Percentiles rank a stretch among this genome's conserved stretches.
These are phyloP conservation scores for Limonius californicus DNA, from an alignment of 1,140 invertebrate genomes.

Conservation along the genomic window DNA sequence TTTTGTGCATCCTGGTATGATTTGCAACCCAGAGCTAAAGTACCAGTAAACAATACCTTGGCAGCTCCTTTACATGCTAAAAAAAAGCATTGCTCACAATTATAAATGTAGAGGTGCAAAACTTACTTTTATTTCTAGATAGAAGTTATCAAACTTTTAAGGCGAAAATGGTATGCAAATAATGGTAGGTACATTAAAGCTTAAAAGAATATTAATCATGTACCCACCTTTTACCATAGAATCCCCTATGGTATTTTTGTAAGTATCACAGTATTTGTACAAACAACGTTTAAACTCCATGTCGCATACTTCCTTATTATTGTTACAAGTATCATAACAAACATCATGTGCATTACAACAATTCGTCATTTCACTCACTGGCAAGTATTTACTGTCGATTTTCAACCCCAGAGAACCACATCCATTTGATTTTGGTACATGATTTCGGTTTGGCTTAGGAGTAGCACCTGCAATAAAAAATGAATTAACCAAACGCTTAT, in stretches of 20 bases:
- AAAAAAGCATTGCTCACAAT: constrained; percentile 38
- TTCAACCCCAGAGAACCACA: constrained; percentile 75
- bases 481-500: not conserved
- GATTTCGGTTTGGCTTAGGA: constrained; percentile 67
- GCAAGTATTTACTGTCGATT: constrained; percentile 71
- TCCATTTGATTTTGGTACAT: constrained; percentile 70
- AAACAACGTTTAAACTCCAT: constrained; percentile 81
- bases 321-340: constrained; percentile 87
- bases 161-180: too few relatives aligned
- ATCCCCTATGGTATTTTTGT: constrained; percentile 56
- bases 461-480: constrained; percentile 51
- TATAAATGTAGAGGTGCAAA: too few relatives aligned
- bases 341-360: constrained; percentile 85
- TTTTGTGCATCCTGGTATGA: constrained; percentile 76
- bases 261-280: constrained; percentile 75
- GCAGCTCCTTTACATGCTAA: constrained; percentile 77
- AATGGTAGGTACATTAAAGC: too few relatives aligned
- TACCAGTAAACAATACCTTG: constrained; percentile 78
- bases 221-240: constrained; percentile 64
- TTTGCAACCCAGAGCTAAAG: constrained; percentile 76
- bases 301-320: constrained; percentile 82
- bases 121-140: too few relatives aligned
- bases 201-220: too few relatives aligned
- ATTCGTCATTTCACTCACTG: constrained; percentile 71
- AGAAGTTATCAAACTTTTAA: too few relatives aligned